Percentiles rank a stretch among this genome's conserved stretches.
Evolutionary conservation across 2,113 vertebrate genomes (phyloP).

Genomic region (Coptodon bakossiorum): DNA sequence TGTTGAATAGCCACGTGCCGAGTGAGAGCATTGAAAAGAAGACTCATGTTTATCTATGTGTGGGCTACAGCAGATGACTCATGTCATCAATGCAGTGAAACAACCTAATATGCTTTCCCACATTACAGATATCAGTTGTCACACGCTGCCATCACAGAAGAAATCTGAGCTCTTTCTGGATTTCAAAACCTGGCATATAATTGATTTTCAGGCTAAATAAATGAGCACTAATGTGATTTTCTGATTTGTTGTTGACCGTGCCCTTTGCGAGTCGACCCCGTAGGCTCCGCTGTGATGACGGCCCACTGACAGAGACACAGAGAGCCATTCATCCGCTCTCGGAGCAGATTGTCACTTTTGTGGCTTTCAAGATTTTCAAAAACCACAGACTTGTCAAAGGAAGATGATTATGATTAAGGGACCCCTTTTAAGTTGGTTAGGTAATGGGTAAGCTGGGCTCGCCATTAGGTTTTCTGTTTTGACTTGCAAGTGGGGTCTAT

Average conservation of each 20-base stretch:
- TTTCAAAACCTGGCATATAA: not conserved
- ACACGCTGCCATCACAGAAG: not conserved
- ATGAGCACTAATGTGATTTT: constrained; percentile 20
- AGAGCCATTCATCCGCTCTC: constrained; percentile 43
- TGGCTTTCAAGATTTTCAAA: constrained; percentile 27
- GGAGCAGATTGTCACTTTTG: constrained; percentile 41
- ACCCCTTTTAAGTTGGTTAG: constrained; percentile 12
- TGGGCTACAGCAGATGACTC: not conserved
- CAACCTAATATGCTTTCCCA: not conserved
- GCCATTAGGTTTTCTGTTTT: not conserved
- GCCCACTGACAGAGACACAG: constrained; percentile 49
- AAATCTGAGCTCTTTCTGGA: not conserved
- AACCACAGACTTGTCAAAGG: constrained; percentile 49
- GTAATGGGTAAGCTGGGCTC: not conserved
- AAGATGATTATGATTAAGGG: constrained; percentile 29
- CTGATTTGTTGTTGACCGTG: constrained; percentile 10
- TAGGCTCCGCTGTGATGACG: constrained; percentile 35
- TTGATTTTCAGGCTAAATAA: constrained; percentile 6
- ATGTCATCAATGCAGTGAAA: not conserved
- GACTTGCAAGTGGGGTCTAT: not conserved
- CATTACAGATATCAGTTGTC: not conserved
- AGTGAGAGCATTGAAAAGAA: not conserved
- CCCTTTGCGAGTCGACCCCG: constrained; percentile 36
- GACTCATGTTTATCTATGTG: not conserved
- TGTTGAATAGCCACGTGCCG: not conserved